phyloP scores from a whole-genome alignment of 2,888 invertebrate genomes.

The Rosalia funebris region DNA sequence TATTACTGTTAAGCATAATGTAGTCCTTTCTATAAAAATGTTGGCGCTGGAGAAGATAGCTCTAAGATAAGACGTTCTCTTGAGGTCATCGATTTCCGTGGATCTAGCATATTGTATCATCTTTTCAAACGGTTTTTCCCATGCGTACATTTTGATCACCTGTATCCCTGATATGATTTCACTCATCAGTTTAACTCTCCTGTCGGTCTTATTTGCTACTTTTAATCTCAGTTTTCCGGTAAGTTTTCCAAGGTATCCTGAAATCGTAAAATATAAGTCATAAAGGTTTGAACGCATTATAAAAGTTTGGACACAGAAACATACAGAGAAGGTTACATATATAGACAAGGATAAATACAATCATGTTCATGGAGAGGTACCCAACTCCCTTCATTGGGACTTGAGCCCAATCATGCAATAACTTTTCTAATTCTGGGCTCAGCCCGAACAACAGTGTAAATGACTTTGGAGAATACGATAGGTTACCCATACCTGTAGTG shows the following conservation, averaged over 20 bases:
- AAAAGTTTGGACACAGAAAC: too few species aligned
- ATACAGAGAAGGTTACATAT: too few species aligned
- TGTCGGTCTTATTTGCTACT: constrained; percentile 69
- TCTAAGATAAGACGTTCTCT: constrained; percentile 72
- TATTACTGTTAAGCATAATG: constrained; percentile 82
- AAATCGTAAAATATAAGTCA: constrained; percentile 26
- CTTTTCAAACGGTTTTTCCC: constrained; percentile 76
- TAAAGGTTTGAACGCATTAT: too few species aligned
- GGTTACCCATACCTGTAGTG: too few species aligned
- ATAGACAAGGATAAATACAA: too few species aligned
- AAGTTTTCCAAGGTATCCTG: constrained; percentile 54
- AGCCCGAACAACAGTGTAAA: too few species aligned
- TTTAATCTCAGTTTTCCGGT: constrained; percentile 62
- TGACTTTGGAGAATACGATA: too few species aligned
- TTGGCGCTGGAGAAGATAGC: constrained; percentile 72
- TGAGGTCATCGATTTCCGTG: constrained; percentile 71
- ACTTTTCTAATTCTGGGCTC: too few species aligned
- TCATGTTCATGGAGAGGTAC: too few species aligned
- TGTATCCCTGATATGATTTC: constrained; percentile 78
- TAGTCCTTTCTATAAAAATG: constrained; percentile 85
- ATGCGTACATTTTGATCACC: constrained; percentile 83
- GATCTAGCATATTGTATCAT: constrained; percentile 72
- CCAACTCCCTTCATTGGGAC: too few species aligned
- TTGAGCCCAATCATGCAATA: too few species aligned
- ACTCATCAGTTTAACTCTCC: constrained; percentile 76